A percentile compares a stretch with the other conserved stretches of the same genome.
phyloP scores from a whole-genome alignment of 2,888 invertebrate genomes.

The Drosophila mimetica region DNA sequence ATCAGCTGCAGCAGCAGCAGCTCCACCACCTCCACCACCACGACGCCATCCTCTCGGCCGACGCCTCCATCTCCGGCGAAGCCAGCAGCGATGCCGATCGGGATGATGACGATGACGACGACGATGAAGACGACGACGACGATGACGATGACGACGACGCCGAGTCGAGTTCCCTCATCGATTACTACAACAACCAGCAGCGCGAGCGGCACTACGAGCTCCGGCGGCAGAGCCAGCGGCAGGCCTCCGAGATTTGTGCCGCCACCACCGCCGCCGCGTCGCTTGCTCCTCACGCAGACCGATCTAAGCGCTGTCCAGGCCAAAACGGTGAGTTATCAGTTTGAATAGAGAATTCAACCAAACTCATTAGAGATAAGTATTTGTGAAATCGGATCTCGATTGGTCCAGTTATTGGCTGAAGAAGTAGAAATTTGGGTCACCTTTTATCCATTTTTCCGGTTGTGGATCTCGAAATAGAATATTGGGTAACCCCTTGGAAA shows the following conservation, averaged over 20 bases:
- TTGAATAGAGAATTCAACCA: neutral
- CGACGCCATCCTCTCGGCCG: slow-evolving; percentile 6
- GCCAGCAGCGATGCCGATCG: slow-evolving; percentile 29
- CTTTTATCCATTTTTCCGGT: no score
- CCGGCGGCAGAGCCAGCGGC: slow-evolving; percentile 68
- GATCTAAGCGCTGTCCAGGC: slow-evolving; percentile 71
- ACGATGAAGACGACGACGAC: slow-evolving; percentile 84
- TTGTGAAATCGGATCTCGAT: neutral
- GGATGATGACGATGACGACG: slow-evolving; percentile 63
- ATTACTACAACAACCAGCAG: slow-evolving; percentile 86
- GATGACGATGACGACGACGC: slow-evolving; percentile 73
- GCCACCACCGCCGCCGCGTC: slow-evolving; percentile 84
- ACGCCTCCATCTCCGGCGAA: slow-evolving; percentile 15
- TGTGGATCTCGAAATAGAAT: no score
- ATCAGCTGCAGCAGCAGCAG: neutral
- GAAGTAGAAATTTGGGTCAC: no score
- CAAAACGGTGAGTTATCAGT: slow-evolving; percentile 64
- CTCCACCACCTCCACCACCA: neutral
- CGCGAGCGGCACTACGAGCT: slow-evolving; percentile 86
- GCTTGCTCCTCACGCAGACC: slow-evolving; percentile 82
- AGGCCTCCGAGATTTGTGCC: slow-evolving; percentile 81
- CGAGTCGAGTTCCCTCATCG: slow-evolving; percentile 86
- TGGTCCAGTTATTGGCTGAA: no score
- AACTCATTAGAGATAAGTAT: no score
- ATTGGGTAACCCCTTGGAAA: no score